Evolutionary conservation across 2,888 invertebrate genomes (phyloP).

Genomic region (Cremastobaeus sp.): DNA sequence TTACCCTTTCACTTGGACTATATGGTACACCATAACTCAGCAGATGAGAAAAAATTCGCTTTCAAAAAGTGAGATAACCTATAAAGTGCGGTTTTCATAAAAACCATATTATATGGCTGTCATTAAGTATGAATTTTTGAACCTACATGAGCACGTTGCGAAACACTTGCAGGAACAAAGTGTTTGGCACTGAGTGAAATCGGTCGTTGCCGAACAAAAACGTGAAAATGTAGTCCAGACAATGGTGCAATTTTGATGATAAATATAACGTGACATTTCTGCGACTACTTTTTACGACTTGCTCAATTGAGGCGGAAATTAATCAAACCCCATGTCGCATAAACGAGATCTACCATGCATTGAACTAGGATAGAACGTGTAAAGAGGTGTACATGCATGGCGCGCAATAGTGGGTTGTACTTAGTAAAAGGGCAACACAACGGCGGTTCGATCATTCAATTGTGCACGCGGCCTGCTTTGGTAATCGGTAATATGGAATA

Average conservation of each 20-base stretch:
- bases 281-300: slow-evolving; percentile 9
- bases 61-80: no score
- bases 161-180: no score
- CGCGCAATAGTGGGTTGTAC: slow-evolving; percentile 34
- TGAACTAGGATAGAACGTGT: slow-evolving; percentile 47
- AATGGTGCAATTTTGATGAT: slow-evolving; percentile 14
- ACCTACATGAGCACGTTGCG: no score
- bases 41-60: no score
- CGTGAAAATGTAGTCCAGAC: not conserved
- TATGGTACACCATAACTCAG: no score
- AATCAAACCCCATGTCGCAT: slow-evolving; percentile 47
- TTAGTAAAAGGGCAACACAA: slow-evolving; percentile 51
- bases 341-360: slow-evolving; percentile 34
- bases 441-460: slow-evolving; percentile 40
- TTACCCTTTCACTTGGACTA: no score
- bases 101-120: no score
- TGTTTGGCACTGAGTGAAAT: no score
- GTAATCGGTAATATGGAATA: slow-evolving; percentile 49
- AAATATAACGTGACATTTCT: slow-evolving; percentile 22
- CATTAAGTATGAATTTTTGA: no score
- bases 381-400: slow-evolving; percentile 52
- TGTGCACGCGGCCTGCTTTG: slow-evolving; percentile 41
- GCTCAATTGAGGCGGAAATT: slow-evolving; percentile 22
- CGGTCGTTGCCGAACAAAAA: no score
- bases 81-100: no score